Base-by-base conservation (phyloP, 2,888 invertebrate species). In the Polia nebulosa region DNA sequence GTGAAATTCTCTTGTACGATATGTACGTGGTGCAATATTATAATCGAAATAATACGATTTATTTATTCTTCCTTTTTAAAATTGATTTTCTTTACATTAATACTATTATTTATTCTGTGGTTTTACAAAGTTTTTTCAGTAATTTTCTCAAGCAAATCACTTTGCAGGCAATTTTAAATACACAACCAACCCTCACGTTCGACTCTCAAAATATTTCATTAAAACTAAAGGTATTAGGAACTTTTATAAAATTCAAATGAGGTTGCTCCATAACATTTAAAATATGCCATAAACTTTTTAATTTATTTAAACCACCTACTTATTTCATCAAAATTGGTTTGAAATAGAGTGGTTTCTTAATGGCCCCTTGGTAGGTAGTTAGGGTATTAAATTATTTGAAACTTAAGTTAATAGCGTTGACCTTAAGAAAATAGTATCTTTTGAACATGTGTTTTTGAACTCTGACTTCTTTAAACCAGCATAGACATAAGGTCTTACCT, bases 291-390 rank as follows among this genome's bases (percentile, higher is more conserved):
- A 63, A 45, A 52, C 8, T 67, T 53, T 60, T 25, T 65, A 22
- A 62, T 77, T 62, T 39, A 71, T 71, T 57, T 52, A 71, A 71
- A 71, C 17, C 11, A 32, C 13, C n/a, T 20, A 25, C 3, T 20
- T 29, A 20, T 4, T 36, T 52, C 9, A 7, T n/a, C 22, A 29
- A 53, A 22, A 45, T 27, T 36, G 0, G 22, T 53, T 36, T 34
- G 9, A 32, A 39, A 57, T 13, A 67, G 2, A 32, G 25, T 59
- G 36, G 1, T 3, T 44, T 11, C 20, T 15, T 59, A n/a, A 6
- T 11, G 22, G 32, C 2, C 20, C 7, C 39, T 22, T 32, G 36
- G 2, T 39, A 29, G 13, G 44, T 6, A 25, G 6, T 25, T 20
- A n/a, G 15, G 27, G 4, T 20, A 41, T 41, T 4, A 2, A 25